Evolutionary conservation across 2,888 invertebrate genomes (phyloP), one percentile per base, ranked within the genome.

Genomic region (Metacarcinus magister): DNA sequence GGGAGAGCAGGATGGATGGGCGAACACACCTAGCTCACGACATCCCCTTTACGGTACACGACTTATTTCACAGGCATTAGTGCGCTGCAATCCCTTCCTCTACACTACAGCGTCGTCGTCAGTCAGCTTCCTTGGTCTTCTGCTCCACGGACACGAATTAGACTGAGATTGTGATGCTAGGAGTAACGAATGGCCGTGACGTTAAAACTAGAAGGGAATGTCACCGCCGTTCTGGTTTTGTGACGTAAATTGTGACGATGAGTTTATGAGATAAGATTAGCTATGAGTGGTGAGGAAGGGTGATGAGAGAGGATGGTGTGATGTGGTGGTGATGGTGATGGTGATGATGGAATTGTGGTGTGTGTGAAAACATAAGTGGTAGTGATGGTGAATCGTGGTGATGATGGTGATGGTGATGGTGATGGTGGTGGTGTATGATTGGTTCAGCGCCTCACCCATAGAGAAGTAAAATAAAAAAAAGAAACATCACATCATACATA

Each of bases 1-100:
- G 60, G n/a, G 93, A 93, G 93, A 54, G 93, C 0, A 60, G 7
- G 93, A 93, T 7, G 19, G 93, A 60, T 7, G 23, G 75, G n/a
- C 5, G 19, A 23, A 44, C 44, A 46, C 10, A 13, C 19, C n/a
- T 5, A 5, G 60, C 4, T 5, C 46, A n/a, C 28, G 32, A 46
- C 46, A n/a, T 75, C 23, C 1, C 19, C 75, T 75, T 0, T 28
- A 23, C 75, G n/a, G 19, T 75, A 75, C 28, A 75, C 28, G 23
- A 75, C 28, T 75, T 28, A 28, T 23, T 28, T 75, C 75, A 28
- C 75, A 28, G 28, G 19, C 28, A 75, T n/a, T 28, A 75, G 75
- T 28, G 28, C 28, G 5, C 28, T 23, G 23, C 75, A 4, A 60
- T 19, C 2, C 60, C 60, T 60, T 60, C 60, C 60, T 16, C n/a